A percentile compares a stretch with the other conserved stretches of the same genome.
These are phyloP conservation scores for Ichneumoninae sp. DNA, from an alignment of 2,888 invertebrate genomes.

Conservation along the genomic window DNA sequence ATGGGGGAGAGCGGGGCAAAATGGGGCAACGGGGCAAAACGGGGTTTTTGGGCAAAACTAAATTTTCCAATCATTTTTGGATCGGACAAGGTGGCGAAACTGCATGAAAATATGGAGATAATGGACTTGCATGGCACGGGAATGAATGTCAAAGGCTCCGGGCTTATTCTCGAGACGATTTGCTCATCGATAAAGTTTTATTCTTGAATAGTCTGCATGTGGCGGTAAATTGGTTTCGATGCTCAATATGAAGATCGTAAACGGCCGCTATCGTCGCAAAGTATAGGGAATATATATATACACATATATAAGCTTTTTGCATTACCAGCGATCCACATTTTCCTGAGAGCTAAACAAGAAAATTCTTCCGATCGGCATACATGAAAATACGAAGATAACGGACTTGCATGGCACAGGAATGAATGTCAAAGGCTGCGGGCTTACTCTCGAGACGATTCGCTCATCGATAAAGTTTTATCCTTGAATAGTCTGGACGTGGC, in stretches of 20 bases:
- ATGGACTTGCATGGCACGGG: not conserved
- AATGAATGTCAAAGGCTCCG: not conserved
- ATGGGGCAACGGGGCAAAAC: too few relatives aligned
- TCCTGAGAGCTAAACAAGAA: too few relatives aligned
- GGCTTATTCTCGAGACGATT: constrained; percentile 17
- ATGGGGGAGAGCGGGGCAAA: too few relatives aligned
- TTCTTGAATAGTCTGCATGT: constrained; percentile 34
- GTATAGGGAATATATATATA: constrained; percentile 35
- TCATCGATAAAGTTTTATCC: constrained; percentile 34
- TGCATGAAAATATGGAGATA: not conserved
- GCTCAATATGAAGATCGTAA: constrained; percentile 64
- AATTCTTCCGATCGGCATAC: too few relatives aligned
- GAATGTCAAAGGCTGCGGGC: not conserved
- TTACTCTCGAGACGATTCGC: constrained; percentile 19
- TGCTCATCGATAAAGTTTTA: constrained; percentile 34
- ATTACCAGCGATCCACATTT: too few relatives aligned
- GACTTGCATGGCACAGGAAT: not conserved
- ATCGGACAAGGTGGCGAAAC: too few relatives aligned
- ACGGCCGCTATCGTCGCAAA: constrained; percentile 30
- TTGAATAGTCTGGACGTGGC: constrained; percentile 42
- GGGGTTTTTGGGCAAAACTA: too few relatives aligned
- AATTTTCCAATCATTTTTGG: too few relatives aligned
- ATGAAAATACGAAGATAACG: not conserved
- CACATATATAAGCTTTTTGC: constrained; percentile 23
- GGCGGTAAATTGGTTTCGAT: constrained; percentile 55